Evolutionary conservation across 2,797 vertebrate genomes (phyloP), one percentile per base, ranked within the genome.

Genomic region (Lateolabrax maculatus): DNA sequence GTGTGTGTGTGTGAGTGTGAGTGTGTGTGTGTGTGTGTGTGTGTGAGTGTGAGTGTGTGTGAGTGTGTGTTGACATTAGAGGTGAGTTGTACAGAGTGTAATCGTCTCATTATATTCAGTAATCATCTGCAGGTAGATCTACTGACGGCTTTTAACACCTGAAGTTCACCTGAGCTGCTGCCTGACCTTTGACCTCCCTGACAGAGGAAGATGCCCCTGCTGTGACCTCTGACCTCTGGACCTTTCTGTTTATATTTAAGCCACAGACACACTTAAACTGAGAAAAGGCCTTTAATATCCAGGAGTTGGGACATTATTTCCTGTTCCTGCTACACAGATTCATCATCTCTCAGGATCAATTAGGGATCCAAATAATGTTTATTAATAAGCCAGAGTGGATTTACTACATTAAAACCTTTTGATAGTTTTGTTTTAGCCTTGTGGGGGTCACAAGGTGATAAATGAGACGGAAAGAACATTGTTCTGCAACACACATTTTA

Each of bases 21-120:
- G 25, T 68, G 60, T 60, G 31, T 58, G n/a, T n/a, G n/a, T n/a
- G 51, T 36, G 43, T 57, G 49, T 75, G 56, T 57, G 44, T 67
- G 41, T 73, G 72, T 70, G 41, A 61, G 65, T 46, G 31, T 52
- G 69, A 69, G 51, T 60, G 51, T 29, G 34, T 64, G 31, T 61
- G 25, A 63, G 60, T 60, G 31, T 58, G 69, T 75, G 23, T 76
- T 73, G 77, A 77, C 58, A 56, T 84, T 69, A 75, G 77, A 58
- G 80, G 80, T 69, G 66, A 84, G 74, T 34, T 71, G 75, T 73
- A 58, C 53, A 41, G 49, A 78, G 56, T 70, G 43, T 80, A 84
- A 84, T 85, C 8, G 57, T 74, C 86, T 91, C 81, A 75, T 90
- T 88, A 91, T 75, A 65, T 65, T 72, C 49, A 46, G 60, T 83